Conservation (phyloP, 2,888 invertebrate species). For the Mesorhabditis sp. region DNA sequence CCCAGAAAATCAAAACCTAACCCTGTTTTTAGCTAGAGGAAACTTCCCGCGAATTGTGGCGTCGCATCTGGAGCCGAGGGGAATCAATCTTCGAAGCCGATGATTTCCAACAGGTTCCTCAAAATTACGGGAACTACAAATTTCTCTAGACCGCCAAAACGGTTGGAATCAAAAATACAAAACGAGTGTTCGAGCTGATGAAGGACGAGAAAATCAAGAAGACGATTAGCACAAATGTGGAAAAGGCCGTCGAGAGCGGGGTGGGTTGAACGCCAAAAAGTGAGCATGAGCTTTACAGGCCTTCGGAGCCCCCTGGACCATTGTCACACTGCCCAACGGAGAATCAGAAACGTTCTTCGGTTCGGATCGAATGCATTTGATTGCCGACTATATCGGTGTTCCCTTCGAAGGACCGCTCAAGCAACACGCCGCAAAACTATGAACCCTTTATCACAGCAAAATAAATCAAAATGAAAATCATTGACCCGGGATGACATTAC, state of each 20-base stretch:
- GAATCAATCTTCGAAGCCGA: constrained; percentile 33
- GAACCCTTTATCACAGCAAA: neutral
- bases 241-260: constrained; percentile 21
- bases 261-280: constrained; percentile 9
- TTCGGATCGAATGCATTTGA: constrained; percentile 40
- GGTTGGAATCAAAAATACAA: constrained; percentile 20
- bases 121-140: neutral
- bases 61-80: constrained; percentile 29
- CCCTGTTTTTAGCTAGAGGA: neutral
- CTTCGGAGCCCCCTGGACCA: constrained; percentile 51
- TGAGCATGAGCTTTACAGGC: constrained; percentile 18
- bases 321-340: constrained; percentile 24
- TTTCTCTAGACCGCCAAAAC: constrained; percentile 13
- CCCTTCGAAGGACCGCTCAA: constrained; percentile 8
- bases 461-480: neutral
- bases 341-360: constrained; percentile 39
- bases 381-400: constrained; percentile 30
- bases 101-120: constrained; percentile 27
- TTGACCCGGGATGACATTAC: neutral
- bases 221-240: constrained; percentile 19
- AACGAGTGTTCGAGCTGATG: constrained; percentile 21
- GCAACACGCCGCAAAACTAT: neutral
- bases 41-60: constrained; percentile 29
- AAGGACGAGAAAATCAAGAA: constrained; percentile 19
- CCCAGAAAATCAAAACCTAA: neutral